Conservation (phyloP, 2,113 vertebrate genomes). For the Macrotus californicus region DNA sequence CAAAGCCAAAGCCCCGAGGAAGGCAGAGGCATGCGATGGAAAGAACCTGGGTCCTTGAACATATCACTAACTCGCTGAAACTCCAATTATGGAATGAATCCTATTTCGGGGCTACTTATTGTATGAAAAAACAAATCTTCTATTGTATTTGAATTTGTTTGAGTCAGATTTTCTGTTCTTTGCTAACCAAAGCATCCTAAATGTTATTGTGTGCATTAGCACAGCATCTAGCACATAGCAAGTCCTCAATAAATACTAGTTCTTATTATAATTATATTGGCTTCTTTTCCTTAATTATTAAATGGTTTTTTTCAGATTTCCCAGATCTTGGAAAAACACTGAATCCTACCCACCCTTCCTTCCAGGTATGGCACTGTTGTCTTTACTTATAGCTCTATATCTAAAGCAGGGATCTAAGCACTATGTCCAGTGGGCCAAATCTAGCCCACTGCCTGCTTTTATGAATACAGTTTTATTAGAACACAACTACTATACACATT, state of each 20-base stretch:
- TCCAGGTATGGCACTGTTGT: background rate
- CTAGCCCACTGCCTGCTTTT: background rate
- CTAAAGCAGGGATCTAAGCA: background rate
- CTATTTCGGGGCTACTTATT: background rate
- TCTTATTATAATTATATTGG: background rate
- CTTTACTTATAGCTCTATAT: background rate
- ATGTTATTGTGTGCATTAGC: background rate
- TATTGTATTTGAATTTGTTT: background rate
- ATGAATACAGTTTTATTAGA: constrained; percentile 12
- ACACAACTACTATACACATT: background rate
- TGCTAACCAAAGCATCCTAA: background rate
- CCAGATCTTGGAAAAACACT: background rate
- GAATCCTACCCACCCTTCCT: background rate
- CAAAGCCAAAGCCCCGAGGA: background rate
- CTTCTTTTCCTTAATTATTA: background rate
- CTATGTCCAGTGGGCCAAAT: background rate
- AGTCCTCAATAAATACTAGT: background rate
- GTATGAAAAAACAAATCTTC: background rate
- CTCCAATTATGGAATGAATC: background rate
- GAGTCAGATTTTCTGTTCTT: background rate
- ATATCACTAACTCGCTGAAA: background rate
- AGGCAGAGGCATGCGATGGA: background rate
- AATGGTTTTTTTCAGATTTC: constrained; percentile 38
- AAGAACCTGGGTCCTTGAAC: background rate
- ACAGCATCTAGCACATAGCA: background rate